These are phyloP conservation scores for Grallaria varia DNA, from an alignment of 2,113 vertebrate species.

Conservation along the genomic window DNA sequence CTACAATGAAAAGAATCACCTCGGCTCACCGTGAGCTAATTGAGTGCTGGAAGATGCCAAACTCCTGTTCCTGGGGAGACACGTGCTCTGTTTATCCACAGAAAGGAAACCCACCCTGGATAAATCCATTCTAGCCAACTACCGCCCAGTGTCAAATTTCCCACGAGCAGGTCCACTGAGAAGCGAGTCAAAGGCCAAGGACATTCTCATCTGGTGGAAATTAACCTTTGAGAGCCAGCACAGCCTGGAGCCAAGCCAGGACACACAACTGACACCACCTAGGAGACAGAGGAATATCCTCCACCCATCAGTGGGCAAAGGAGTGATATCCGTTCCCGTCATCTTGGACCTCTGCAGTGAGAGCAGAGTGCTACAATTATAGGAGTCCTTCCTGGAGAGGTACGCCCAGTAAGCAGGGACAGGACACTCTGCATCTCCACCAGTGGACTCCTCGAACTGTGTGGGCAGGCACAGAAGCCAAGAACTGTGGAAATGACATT, in stretches of 20 bases:
- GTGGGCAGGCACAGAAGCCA: conserved; percentile 25
- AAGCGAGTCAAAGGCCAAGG: conserved; percentile 39
- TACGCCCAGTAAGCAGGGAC: neutral
- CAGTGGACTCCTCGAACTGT: neutral
- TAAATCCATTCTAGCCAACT: conserved; percentile 5
- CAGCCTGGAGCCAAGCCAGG: conserved; percentile 30
- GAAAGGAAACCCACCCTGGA: conserved; percentile 57
- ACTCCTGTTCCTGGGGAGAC: neutral
- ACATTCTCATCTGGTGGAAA: conserved; percentile 36
- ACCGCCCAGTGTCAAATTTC: conserved; percentile 18
- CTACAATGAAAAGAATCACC: neutral
- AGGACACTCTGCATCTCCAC: conserved; percentile 23
- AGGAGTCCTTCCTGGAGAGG: conserved; percentile 39
- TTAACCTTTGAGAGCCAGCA: conserved; percentile 53
- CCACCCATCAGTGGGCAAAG: conserved; percentile 22
- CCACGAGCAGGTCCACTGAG: neutral
- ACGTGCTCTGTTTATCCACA: conserved; percentile 21
- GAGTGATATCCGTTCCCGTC: conserved; percentile 42
- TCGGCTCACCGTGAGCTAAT: neutral
- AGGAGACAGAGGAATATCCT: conserved; percentile 14
- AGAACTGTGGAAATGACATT: conserved; percentile 45
- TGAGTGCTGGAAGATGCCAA: neutral
- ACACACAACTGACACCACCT: conserved; percentile 31
- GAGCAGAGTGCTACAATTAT: neutral
- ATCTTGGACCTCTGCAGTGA: neutral